Evolutionary conservation across 2,888 invertebrate species (phyloP).

Genomic region (Platypus cylindrus): DNA sequence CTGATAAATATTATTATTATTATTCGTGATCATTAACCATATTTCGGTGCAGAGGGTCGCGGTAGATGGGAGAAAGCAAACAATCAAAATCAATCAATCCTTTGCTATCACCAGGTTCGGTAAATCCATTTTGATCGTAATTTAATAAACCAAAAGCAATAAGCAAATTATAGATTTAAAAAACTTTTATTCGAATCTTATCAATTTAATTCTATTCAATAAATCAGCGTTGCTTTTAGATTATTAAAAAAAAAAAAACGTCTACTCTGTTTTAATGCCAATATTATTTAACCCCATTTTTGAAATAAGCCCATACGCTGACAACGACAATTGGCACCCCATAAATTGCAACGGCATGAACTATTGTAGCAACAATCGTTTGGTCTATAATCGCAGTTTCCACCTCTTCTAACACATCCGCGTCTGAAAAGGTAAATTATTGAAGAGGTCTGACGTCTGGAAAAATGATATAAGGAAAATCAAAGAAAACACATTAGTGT

Average conservation of each 20-base stretch:
- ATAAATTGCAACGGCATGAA: slow-evolving; percentile 77
- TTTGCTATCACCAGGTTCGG: too few relatives aligned
- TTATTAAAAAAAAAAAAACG: too few relatives aligned
- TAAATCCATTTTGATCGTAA: too few relatives aligned
- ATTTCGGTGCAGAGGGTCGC: slow-evolving; percentile 12
- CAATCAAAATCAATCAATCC: too few relatives aligned
- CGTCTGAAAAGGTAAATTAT: slow-evolving; percentile 78
- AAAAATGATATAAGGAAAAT: slow-evolving; percentile 31
- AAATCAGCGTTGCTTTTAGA: too few relatives aligned
- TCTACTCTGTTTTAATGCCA: too few relatives aligned
- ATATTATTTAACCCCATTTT: slow-evolving; percentile 57
- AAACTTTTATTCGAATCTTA: too few relatives aligned
- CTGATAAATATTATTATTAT: slow-evolving; percentile 5
- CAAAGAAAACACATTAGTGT: neutral
- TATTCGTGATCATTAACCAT: slow-evolving; percentile 12
- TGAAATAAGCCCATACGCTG: slow-evolving; percentile 82
- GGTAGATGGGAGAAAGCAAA: too few relatives aligned
- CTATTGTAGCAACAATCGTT: slow-evolving; percentile 78
- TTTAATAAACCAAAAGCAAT: too few relatives aligned
- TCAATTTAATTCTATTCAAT: too few relatives aligned
- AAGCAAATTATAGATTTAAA: too few relatives aligned
- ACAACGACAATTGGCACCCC: slow-evolving; percentile 81
- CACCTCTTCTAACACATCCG: slow-evolving; percentile 67
- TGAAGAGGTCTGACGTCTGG: slow-evolving; percentile 56
- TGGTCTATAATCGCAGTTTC: slow-evolving; percentile 73